Evolutionary conservation across 2,797 vertebrate genomes (phyloP).

Genomic region (Darevskia mixta): DNA sequence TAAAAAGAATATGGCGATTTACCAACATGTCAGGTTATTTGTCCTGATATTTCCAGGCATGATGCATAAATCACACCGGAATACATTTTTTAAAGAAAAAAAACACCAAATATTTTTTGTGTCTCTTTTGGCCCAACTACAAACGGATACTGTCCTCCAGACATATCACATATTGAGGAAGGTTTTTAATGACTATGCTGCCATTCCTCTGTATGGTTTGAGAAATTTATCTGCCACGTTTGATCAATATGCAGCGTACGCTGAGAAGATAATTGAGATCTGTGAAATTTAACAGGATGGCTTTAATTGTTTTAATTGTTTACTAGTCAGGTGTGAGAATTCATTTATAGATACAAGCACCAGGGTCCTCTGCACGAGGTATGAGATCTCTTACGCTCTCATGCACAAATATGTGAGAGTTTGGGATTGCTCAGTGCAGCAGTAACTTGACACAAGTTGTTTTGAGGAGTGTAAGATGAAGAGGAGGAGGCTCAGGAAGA

Average conservation of each 20-base stretch:
- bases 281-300: conserved; percentile 2
- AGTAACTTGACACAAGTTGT: not conserved
- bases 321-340: not conserved
- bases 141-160: not conserved
- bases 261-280: conserved; percentile 13
- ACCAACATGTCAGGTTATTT: not conserved
- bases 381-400: not conserved
- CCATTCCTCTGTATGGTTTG: conserved; percentile 2
- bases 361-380: not conserved
- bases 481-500: no score
- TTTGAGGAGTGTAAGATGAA: no score
- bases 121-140: not conserved
- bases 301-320: not conserved
- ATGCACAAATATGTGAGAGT: not conserved
- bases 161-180: not conserved
- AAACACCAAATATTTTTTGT: not conserved
- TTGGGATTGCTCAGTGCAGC: not conserved
- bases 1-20: not conserved
- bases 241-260: not conserved
- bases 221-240: conserved; percentile 1
- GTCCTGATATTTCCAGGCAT: not conserved
- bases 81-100: not conserved
- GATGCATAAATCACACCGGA: not conserved
- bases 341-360: not conserved
- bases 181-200: conserved; percentile 6